Conservation (phyloP, 2,113 vertebrate species). For the Pantherophis guttatus region DNA sequence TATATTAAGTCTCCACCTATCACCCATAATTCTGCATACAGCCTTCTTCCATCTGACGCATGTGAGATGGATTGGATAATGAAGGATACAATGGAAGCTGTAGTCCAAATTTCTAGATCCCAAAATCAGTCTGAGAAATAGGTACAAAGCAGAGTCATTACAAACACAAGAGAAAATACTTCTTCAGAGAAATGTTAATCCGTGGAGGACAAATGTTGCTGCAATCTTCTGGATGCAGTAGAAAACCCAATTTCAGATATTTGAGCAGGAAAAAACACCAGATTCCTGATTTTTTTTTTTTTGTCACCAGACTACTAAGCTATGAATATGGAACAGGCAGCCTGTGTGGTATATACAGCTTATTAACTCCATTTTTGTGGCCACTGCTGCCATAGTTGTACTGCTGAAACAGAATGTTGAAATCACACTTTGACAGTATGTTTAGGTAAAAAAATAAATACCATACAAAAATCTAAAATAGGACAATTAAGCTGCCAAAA, state of each 20-base stretch:
- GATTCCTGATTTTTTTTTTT: neutral
- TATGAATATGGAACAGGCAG: neutral
- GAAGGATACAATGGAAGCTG: neutral
- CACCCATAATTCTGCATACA: neutral
- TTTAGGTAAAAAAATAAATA: neutral
- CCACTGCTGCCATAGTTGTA: neutral
- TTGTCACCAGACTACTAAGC: neutral
- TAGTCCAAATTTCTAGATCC: neutral
- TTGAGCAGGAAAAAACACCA: neutral
- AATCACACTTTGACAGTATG: neutral
- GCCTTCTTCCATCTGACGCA: neutral
- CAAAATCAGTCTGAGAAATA: neutral
- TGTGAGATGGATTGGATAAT: neutral
- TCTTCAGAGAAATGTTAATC: neutral
- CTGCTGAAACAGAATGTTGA: neutral
- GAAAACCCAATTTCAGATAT: neutral
- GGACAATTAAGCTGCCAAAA: neutral
- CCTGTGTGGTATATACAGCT: neutral
- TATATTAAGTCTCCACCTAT: neutral
- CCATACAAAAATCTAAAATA: neutral
- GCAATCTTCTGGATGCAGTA: neutral
- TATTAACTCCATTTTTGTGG: neutral
- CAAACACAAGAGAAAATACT: neutral
- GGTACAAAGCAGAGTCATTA: neutral
- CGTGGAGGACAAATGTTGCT: neutral